Conservation (phyloP, 2,888 invertebrate genomes). For the Pachycephus smyrnensis region DNA sequence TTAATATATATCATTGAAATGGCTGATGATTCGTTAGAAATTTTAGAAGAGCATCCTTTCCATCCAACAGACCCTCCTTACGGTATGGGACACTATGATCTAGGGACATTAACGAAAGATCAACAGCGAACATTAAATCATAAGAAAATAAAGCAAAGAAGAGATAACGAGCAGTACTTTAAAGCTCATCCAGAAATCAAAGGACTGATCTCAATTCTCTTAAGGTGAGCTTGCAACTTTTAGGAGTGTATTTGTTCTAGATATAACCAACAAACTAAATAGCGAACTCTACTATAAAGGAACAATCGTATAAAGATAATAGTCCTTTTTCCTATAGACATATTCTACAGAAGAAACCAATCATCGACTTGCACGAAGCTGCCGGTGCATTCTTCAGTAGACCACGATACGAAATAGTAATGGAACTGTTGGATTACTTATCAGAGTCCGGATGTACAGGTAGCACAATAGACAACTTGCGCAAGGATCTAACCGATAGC, state of each 20-base stretch:
- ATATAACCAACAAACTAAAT: background rate
- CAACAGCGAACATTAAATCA: conserved; percentile 40
- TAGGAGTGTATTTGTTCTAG: background rate
- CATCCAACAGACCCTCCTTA: conserved; percentile 46
- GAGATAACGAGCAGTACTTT: conserved; percentile 46
- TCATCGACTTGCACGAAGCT: conserved; percentile 33
- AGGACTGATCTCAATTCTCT: conserved; percentile 42
- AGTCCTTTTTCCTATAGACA: conserved; percentile 5
- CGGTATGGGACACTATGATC: conserved; percentile 44
- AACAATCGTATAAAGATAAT: background rate
- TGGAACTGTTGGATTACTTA: conserved; percentile 42
- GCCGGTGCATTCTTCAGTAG: conserved; percentile 47
- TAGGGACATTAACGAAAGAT: conserved; percentile 36
- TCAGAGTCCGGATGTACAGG: conserved; percentile 25
- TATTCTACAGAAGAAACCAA: conserved; percentile 35
- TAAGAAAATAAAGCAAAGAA: conserved; percentile 34
- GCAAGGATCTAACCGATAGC: conserved; percentile 22
- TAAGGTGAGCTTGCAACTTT: conserved; percentile 32
- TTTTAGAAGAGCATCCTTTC: conserved; percentile 31
- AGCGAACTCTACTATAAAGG: background rate
- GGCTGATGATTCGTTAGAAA: conserved; percentile 25
- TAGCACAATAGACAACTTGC: conserved; percentile 28
- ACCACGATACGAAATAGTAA: conserved; percentile 34
- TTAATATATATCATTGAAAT: conserved; percentile 9
- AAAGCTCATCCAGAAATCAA: conserved; percentile 47